Evolutionary conservation across 2,797 vertebrate species (phyloP), one percentile per base, ranked within the genome.

Genomic region (Cottoperca gobio): DNA sequence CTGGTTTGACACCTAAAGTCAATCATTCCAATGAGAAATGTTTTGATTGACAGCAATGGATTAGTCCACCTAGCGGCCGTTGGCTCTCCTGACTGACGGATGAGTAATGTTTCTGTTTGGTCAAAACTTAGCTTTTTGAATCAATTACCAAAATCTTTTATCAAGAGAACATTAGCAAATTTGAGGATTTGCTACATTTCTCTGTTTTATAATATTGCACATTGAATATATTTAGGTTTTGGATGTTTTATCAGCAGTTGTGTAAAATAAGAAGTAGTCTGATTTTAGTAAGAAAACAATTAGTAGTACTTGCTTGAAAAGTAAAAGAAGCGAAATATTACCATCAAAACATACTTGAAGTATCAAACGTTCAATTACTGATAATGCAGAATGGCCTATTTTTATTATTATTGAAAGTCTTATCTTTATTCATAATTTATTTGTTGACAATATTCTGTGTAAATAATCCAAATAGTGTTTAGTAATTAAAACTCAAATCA

Each of bases 1-100:
- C 31, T 37, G 65, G 28, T 73, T 54, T 66, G 83, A 86, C 70
- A 61, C 39, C 58, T 12, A 12, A 48, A 66, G 63, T 59, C 60
- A 78, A 66, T 77, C 70, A 73, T 16, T 61, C 49, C 40, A 42
- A n/a, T 60, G 54, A 28, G 40, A 66, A 65, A 39, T 5, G 21
- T 58, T 75, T 52, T 62, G 79, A 83, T 35, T 49, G 71, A 71
- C 63, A 61, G 70, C 43, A 21, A 52, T 8, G 9, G 31, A 70
- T 59, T 35, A 23, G 40, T n/a, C 57, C 52, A 28, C 26, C 13
- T 19, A 21, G 55, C 21, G 9, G 50, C 49, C 1, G 31, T 10
- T 21, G 46, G 55, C 33, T 74, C 46, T 16, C 59, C 48, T 33
- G 55, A 52, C 42, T 28, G 45, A 50, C 17, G 17, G 50, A 52